phyloP scores from a whole-genome alignment of 2,113 vertebrate species.

The Corapipo altera region DNA sequence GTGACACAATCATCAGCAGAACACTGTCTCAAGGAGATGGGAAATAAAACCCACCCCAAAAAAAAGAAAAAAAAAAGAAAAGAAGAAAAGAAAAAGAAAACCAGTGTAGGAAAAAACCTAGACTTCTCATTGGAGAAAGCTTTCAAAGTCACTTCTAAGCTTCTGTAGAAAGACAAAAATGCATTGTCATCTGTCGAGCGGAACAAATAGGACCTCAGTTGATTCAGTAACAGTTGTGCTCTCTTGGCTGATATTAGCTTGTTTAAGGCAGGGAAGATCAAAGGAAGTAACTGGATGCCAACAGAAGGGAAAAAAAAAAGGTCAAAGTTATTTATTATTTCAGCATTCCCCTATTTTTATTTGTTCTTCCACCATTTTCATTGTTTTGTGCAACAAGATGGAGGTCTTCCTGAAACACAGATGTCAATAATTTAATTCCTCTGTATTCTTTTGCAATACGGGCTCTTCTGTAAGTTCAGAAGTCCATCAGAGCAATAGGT shows the following conservation, averaged over 20 bases:
- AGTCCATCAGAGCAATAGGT: neutral
- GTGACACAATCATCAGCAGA: neutral
- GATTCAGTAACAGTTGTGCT: slow-evolving; percentile 54
- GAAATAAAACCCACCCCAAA: neutral
- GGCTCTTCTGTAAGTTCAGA: neutral
- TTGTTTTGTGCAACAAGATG: slow-evolving; percentile 62
- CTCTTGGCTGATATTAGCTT: slow-evolving; percentile 66
- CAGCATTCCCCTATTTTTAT: slow-evolving; percentile 48
- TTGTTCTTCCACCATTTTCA: slow-evolving; percentile 42
- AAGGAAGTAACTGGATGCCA: slow-evolving; percentile 57
- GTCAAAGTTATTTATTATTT: slow-evolving; percentile 71
- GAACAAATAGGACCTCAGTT: slow-evolving; percentile 63
- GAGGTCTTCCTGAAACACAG: slow-evolving; percentile 21
- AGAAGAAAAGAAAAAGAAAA: neutral
- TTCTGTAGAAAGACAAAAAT: slow-evolving; percentile 28
- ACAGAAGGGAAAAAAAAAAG: neutral
- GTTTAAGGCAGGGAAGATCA: slow-evolving; percentile 66
- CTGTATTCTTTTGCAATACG: neutral
- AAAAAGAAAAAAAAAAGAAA: neutral
- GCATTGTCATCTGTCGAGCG: slow-evolving; percentile 43
- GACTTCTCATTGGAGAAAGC: neutral
- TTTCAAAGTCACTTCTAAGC: neutral
- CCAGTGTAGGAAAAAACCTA: neutral
- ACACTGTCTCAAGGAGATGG: neutral
- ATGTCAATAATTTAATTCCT: neutral